These are phyloP conservation scores for Dromius quadrimaculatus DNA, from an alignment of 2,888 invertebrate genomes.

Conservation along the genomic window DNA sequence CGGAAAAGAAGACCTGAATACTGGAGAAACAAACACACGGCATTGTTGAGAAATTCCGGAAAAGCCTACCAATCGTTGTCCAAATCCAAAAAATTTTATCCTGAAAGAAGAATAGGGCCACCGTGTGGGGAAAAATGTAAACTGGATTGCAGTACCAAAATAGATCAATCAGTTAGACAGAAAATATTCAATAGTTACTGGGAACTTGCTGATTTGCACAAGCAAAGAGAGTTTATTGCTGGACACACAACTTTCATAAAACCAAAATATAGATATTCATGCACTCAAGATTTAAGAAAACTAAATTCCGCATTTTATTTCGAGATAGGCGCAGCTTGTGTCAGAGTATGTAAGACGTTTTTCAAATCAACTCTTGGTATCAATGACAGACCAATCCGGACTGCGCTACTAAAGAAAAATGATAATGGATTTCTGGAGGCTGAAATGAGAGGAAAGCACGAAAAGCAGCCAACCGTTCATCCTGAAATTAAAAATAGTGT, in stretches of 20 bases:
- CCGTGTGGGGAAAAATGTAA: not conserved
- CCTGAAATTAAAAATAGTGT: slow-evolving; percentile 55
- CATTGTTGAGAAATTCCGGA: not conserved
- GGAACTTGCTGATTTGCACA: not conserved
- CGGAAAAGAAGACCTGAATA: not conserved
- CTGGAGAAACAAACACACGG: not conserved
- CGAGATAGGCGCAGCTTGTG: not conserved
- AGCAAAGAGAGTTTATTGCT: slow-evolving; percentile 17
- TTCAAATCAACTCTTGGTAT: slow-evolving; percentile 54
- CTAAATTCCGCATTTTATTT: slow-evolving; percentile 12
- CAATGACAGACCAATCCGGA: slow-evolving; percentile 54
- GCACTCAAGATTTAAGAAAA: not conserved
- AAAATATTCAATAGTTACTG: not conserved
- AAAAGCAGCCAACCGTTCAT: slow-evolving; percentile 54
- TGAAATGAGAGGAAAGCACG: slow-evolving; percentile 55
- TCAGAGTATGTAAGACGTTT: slow-evolving; percentile 53
- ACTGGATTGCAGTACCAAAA: not conserved
- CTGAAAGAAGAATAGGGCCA: not conserved
- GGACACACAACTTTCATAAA: not conserved
- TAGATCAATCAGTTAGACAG: not conserved
- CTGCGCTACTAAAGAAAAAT: slow-evolving; percentile 52
- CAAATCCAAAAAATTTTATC: not conserved
- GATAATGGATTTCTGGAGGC: slow-evolving; percentile 45
- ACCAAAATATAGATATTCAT: not conserved
- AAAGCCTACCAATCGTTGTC: not conserved